Conservation (phyloP, 2,888 invertebrate species). For the Alcis repandata region DNA sequence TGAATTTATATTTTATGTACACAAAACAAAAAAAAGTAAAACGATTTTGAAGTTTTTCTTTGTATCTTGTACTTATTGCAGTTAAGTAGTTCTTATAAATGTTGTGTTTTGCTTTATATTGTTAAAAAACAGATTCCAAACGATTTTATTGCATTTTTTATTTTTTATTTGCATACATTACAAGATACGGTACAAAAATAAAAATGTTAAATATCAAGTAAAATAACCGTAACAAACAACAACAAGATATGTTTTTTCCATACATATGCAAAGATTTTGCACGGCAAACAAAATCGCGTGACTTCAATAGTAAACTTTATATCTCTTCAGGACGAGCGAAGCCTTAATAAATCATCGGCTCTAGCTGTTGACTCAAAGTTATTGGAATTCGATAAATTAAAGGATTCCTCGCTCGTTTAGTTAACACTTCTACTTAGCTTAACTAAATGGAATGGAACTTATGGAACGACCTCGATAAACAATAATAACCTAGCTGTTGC, state of each 20-base stretch:
- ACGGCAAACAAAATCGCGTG: not conserved
- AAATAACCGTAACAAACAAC: too few species aligned
- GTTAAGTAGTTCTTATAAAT: too few species aligned
- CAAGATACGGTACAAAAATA: too few species aligned
- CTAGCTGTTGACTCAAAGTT: constrained; percentile 18
- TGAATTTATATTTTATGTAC: not conserved
- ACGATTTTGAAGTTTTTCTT: too few species aligned
- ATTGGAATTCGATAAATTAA: constrained; percentile 24
- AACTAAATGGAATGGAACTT: constrained; percentile 8
- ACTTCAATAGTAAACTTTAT: not conserved
- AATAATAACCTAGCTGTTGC: not conserved
- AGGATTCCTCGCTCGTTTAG: not conserved
- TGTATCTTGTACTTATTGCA: too few species aligned
- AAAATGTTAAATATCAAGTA: too few species aligned
- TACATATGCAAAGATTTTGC: too few species aligned
- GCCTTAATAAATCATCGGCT: constrained; percentile 19
- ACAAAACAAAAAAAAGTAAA: not conserved
- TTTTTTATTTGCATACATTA: too few species aligned
- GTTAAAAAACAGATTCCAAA: too few species aligned
- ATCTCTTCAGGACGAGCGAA: constrained; percentile 1
- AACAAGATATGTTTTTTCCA: too few species aligned
- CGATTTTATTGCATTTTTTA: too few species aligned
- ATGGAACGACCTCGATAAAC: not conserved
- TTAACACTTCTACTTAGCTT: constrained; percentile 2
- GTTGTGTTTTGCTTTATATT: too few species aligned